Evolutionary conservation across 2,797 vertebrate species (phyloP), one percentile per base, ranked within the genome.

Genomic region (Brachyrhaphis roseni): DNA sequence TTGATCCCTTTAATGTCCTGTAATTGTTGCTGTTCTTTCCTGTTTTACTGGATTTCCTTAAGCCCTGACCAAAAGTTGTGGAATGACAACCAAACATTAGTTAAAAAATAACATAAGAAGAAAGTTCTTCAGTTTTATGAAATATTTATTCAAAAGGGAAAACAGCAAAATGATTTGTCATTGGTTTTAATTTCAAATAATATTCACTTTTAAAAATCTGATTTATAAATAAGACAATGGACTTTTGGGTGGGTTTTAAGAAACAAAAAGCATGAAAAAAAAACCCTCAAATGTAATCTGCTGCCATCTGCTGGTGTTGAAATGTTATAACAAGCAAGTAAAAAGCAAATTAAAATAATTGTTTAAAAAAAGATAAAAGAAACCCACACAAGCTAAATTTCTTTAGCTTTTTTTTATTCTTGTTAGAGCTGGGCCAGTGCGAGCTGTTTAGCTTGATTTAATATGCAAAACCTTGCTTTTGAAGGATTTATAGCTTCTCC

Each of bases 291-390:
- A 68, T 16, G 70, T 36, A 6, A 8, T 71, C 1, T 87, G 83
- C 78, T 87, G 88, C 88, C 92, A 88, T 87, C 93, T 91, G 18
- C 64, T 92, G 94, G 87, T 84, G 31, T 1, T 80, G 72, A 74
- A 46, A 1, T 0, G 16, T 8, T 28, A 78, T 62, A 79, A 79
- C 76, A 16, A 20, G n/a, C 28, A 20, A 49, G 20, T 12, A 8
- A 11, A 72, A 62, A 53, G 76, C 43, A 75, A 74, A 79, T 73
- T 59, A 77, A 57, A 87, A 34, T 4, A 39, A 66, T 39, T 39
- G 26, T 79, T 18, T 81, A 53, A 51, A 3, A n/a, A 84, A 59
- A 57, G 3, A 55, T 53, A 78, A 28, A 13, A 70, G 1, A 26
- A 68, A 49, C 0, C 28, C 23, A 0, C 5, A 41, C 4, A 36